Conservation (phyloP, 1,140 invertebrate genomes). For the Atta colombica region DNA sequence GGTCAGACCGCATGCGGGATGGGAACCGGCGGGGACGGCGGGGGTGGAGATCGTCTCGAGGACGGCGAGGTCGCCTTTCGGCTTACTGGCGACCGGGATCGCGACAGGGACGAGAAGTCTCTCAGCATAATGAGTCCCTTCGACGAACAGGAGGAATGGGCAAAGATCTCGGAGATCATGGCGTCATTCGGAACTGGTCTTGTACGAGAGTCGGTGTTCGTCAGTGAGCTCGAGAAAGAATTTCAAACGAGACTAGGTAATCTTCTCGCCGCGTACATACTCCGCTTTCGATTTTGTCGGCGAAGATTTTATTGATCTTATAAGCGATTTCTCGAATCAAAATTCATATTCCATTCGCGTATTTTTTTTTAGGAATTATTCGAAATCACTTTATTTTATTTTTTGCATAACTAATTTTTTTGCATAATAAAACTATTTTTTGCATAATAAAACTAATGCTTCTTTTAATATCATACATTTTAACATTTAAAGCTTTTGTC, state of each 20-base stretch:
- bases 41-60: slow-evolving; percentile 82
- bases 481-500: not conserved
- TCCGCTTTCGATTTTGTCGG: not conserved
- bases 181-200: slow-evolving; percentile 94
- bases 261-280: slow-evolving; percentile 29
- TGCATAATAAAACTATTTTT: no score
- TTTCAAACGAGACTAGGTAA: slow-evolving; percentile 91
- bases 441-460: not conserved
- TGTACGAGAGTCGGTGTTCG: slow-evolving; percentile 93
- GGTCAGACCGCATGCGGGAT: slow-evolving; percentile 82
- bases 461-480: not conserved
- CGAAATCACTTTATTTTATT: not conserved
- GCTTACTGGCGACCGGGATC: slow-evolving; percentile 76
- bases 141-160: slow-evolving; percentile 97
- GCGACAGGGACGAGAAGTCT: slow-evolving; percentile 88
- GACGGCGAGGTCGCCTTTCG: slow-evolving; percentile 73
- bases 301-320: not conserved
- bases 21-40: slow-evolving; percentile 81
- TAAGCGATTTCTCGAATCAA: not conserved
- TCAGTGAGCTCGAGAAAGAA: slow-evolving; percentile 93
- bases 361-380: not conserved
- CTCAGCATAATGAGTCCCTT: slow-evolving; percentile 94
- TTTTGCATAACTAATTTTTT: not conserved
- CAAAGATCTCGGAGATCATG: slow-evolving; percentile 97
- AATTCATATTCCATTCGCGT: not conserved